Percentiles rank a stretch among this genome's conserved stretches.
These are phyloP conservation scores for Hymenopus coronatus DNA, from an alignment of 2,888 invertebrate species.

Conservation along the genomic window DNA sequence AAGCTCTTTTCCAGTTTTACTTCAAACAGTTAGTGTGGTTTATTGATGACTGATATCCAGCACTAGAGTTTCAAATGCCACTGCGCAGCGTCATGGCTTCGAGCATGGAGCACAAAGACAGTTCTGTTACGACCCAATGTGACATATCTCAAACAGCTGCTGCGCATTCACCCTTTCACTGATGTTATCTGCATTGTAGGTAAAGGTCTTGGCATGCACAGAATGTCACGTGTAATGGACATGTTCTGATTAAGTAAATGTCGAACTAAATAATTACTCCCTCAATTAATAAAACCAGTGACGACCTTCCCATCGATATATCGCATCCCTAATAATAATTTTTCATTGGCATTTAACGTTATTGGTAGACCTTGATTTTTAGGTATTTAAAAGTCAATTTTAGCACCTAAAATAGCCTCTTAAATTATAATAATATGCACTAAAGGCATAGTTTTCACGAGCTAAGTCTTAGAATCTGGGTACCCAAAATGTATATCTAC, in stretches of 20 bases:
- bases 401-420: no score
- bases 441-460: no score
- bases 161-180: neutral
- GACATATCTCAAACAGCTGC: neutral
- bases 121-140: neutral
- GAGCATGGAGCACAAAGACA: neutral
- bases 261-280: neutral
- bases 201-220: neutral
- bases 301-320: no score
- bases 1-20: neutral
- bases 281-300: neutral
- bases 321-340: no score
- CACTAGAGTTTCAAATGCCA: neutral
- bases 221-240: neutral
- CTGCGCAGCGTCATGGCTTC: neutral
- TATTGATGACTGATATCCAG: neutral
- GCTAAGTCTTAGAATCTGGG: no score
- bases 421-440: no score
- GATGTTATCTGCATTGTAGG: neutral
- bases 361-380: no score
- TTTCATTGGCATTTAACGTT: no score
- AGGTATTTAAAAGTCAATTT: no score
- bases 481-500: no score
- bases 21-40: neutral
- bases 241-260: neutral